phyloP scores from a whole-genome alignment of 2,113 vertebrate genomes.

The Protobothrops mucrosquamatus region DNA sequence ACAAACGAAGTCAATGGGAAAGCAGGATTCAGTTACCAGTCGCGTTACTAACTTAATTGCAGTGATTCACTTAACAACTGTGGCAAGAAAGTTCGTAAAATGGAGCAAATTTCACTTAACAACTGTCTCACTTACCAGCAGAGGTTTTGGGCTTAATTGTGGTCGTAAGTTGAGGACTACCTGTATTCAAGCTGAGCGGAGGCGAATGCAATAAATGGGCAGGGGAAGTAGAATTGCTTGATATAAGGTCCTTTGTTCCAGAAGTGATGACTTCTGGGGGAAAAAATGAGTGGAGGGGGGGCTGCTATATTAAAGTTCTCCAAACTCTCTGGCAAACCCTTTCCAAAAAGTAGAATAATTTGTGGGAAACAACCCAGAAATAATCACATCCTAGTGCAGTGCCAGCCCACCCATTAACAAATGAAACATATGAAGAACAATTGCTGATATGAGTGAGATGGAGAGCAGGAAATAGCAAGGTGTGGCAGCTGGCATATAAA shows the following conservation, averaged over 20 bases:
- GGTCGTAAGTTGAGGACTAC: neutral
- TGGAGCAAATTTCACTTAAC: neutral
- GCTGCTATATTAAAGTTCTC: neutral
- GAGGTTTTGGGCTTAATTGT: neutral
- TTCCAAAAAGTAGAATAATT: conserved; percentile 6
- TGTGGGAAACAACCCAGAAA: neutral
- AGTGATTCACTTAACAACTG: neutral
- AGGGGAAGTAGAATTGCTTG: neutral
- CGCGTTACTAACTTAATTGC: neutral
- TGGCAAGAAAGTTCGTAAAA: neutral
- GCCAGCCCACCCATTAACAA: neutral
- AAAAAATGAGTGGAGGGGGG: neutral
- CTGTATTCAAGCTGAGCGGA: neutral
- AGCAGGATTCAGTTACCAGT: neutral
- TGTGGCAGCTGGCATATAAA: conserved; percentile 2
- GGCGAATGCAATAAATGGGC: neutral
- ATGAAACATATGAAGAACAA: conserved; percentile 1
- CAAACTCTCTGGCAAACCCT: neutral
- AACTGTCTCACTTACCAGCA: neutral
- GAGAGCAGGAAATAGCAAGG: neutral
- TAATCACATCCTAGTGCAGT: neutral
- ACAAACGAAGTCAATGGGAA: neutral
- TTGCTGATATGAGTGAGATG: neutral
- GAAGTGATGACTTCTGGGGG: neutral
- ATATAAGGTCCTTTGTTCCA: neutral